Evolutionary conservation across 2,797 vertebrate species (phyloP).

Genomic region (Oreochromis mossambicus): DNA sequence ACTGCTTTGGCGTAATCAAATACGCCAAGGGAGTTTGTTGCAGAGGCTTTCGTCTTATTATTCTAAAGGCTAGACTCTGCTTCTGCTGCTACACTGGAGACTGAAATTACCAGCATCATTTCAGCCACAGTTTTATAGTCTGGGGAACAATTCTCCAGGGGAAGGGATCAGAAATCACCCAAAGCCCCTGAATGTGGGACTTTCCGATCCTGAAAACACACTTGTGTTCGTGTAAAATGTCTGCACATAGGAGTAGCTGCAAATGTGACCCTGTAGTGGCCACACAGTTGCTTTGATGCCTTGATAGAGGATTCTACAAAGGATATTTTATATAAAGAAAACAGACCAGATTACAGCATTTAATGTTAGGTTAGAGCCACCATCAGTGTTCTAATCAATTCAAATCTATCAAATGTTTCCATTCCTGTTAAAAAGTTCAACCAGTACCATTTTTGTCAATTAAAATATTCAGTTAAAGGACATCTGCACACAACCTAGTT

Average conservation of each 20-base stretch:
- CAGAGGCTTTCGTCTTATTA: background rate
- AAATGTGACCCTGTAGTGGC: background rate
- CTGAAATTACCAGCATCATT: background rate
- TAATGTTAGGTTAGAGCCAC: background rate
- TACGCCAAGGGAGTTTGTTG: background rate
- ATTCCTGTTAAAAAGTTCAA: background rate
- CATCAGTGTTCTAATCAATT: background rate
- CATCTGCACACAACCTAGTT: background rate
- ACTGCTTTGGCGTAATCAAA: background rate
- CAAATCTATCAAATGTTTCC: background rate
- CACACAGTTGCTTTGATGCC: background rate
- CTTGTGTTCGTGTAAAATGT: background rate
- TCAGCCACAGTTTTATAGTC: background rate
- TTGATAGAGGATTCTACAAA: background rate
- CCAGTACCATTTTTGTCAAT: background rate
- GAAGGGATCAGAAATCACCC: background rate
- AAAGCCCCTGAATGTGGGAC: background rate
- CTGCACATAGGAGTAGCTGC: background rate
- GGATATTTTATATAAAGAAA: background rate
- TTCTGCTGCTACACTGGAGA: background rate
- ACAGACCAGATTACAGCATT: background rate
- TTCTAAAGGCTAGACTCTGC: background rate
- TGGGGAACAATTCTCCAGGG: background rate
- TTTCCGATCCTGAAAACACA: background rate
- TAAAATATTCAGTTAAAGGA: background rate